These are phyloP conservation scores for Sitodiplosis mosellana DNA, from an alignment of 1,140 invertebrate genomes.

Conservation along the genomic window DNA sequence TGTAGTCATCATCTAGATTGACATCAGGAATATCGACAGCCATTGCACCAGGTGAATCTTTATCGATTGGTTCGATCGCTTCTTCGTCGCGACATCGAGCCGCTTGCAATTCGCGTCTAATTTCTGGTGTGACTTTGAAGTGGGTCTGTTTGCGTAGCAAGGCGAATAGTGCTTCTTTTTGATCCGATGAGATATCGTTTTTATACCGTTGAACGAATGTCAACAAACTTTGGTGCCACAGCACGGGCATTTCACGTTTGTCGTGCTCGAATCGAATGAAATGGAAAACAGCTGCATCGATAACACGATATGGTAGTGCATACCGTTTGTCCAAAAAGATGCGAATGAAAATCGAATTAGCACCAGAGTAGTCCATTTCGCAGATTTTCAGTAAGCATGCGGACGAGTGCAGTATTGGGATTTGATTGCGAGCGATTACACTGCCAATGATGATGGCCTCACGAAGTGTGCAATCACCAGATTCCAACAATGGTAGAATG, in stretches of 20 bases:
- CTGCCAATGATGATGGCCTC: conserved; percentile 93
- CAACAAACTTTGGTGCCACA: conserved; percentile 92
- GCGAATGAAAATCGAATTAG: conserved; percentile 88
- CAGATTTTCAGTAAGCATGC: conserved; percentile 90
- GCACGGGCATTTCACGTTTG: conserved; percentile 65
- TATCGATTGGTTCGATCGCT: conserved; percentile 24
- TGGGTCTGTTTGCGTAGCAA: conserved; percentile 64
- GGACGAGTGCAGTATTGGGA: conserved; percentile 91
- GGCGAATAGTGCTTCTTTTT: conserved; percentile 67
- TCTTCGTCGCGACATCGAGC: conserved; percentile 66
- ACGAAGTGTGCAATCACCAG: conserved; percentile 80
- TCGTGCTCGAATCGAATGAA: conserved; percentile 80
- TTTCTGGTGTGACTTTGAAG: conserved; percentile 64
- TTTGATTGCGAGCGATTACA: conserved; percentile 75
- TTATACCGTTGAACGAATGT: conserved; percentile 94
- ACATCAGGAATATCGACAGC: not conserved
- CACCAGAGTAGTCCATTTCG: conserved; percentile 96
- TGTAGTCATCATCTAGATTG: not conserved
- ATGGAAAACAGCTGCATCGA: conserved; percentile 92
- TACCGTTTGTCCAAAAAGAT: conserved; percentile 97
- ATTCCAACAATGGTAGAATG: conserved; percentile 75
- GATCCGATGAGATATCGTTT: conserved; percentile 80
- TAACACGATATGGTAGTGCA: conserved; percentile 84
- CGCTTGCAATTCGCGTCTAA: conserved; percentile 64
- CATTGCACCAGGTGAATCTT: conserved; percentile 8